phyloP scores from a whole-genome alignment of 2,797 vertebrate genomes.

The Tokudaia tokunoshimensis region DNA sequence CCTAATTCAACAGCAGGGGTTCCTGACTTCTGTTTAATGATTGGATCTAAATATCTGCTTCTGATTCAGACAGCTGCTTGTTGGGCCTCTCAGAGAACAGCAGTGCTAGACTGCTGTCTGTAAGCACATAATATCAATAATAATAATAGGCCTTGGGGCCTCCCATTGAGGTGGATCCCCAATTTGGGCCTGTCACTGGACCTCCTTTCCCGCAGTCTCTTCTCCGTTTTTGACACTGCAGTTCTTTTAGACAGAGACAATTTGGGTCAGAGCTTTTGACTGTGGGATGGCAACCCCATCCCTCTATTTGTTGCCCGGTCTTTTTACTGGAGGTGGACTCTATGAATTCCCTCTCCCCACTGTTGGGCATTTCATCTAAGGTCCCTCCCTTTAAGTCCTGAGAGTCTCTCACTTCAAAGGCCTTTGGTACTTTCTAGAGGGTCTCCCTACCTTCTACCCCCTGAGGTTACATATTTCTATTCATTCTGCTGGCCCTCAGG shows the following conservation, averaged over 20 bases:
- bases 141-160: background rate
- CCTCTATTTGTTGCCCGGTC: background rate
- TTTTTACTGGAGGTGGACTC: too few relatives aligned
- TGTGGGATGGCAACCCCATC: background rate
- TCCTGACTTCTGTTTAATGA: too few relatives aligned
- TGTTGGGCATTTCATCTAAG: too few relatives aligned
- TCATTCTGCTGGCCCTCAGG: background rate
- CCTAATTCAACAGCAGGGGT: too few relatives aligned
- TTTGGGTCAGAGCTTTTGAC: background rate
- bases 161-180: background rate
- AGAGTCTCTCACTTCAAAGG: too few relatives aligned
- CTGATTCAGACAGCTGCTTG: background rate
- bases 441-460: rapidly evolving
- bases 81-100: background rate
- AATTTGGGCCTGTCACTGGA: background rate
- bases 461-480: background rate
- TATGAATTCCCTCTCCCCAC: too few relatives aligned
- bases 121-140: background rate
- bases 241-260: background rate
- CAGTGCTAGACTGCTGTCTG: background rate
- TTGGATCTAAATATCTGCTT: too few relatives aligned
- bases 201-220: background rate
- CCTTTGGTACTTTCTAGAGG: too few relatives aligned
- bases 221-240: background rate
- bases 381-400: too few relatives aligned